A percentile compares a stretch with the other conserved stretches of the same genome.
These are phyloP conservation scores for Holothuria glaberrima DNA, from an alignment of 35 echinoderm and acorn worm genomes.

Conservation along the genomic window DNA sequence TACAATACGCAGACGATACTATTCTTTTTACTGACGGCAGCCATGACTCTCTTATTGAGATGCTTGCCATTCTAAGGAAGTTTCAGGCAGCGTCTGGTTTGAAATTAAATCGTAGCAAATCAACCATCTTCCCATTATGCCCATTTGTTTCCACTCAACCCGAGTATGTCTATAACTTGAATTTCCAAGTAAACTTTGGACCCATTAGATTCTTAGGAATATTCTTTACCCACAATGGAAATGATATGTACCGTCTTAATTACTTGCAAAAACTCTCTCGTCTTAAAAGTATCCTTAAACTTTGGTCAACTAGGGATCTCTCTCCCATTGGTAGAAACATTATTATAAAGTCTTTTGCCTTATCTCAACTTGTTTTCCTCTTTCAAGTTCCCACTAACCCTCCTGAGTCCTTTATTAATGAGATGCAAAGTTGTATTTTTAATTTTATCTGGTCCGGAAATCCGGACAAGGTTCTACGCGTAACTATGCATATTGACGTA, in stretches of 20 bases:
- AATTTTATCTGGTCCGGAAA: no score
- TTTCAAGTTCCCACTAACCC: no score
- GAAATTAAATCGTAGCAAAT: slow-evolving; percentile 5
- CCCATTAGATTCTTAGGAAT: slow-evolving; percentile 2
- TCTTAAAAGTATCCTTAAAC: neutral
- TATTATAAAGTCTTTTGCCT: no score
- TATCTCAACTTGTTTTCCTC: no score
- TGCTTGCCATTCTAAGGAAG: no score
- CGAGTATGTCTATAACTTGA: neutral
- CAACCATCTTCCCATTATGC: neutral
- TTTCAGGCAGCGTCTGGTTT: slow-evolving; percentile 15
- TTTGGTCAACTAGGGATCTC: neutral
- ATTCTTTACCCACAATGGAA: neutral
- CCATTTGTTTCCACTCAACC: neutral
- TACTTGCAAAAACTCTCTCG: slow-evolving; percentile 27
- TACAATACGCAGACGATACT: slow-evolving; percentile 62
- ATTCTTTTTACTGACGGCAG: slow-evolving; percentile 40
- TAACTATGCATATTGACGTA: no score
- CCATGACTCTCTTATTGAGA: no score
- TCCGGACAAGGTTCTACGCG: no score
- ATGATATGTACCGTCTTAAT: slow-evolving; percentile 8
- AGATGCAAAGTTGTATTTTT: no score
- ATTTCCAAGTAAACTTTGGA: neutral
- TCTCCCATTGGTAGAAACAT: neutral
- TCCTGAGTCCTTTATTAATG: no score